Conservation (phyloP, 1,140 invertebrate genomes). For the Caenorhabditis briggsae region DNA sequence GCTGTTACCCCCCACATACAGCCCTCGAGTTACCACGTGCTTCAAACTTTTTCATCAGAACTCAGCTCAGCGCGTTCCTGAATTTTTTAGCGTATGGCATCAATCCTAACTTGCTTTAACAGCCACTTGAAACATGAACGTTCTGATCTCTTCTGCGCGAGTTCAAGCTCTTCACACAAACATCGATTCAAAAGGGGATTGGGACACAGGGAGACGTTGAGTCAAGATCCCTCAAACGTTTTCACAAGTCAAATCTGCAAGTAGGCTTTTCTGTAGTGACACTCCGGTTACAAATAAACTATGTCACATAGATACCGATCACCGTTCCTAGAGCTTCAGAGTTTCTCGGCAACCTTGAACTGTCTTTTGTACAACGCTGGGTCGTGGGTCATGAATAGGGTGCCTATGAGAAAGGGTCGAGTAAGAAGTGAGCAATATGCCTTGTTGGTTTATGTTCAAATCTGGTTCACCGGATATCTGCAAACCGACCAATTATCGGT, state of each 20-base stretch:
- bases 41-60: background rate
- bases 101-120: too few relatives aligned
- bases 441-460: background rate
- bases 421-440: too few relatives aligned
- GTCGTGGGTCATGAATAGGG: too few relatives aligned
- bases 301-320: slow-evolving; percentile 24
- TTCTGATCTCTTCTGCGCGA: too few relatives aligned
- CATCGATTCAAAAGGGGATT: background rate
- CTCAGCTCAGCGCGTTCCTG: too few relatives aligned
- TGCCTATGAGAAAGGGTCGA: too few relatives aligned
- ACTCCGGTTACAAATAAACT: background rate
- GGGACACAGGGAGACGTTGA: background rate
- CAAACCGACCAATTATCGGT: slow-evolving; percentile 10
- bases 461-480: slow-evolving; percentile 15
- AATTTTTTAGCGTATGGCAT: too few relatives aligned
- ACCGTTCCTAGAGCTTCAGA: background rate
- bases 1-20: background rate
- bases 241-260: slow-evolving; percentile 13
- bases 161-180: too few relatives aligned
- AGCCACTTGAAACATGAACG: too few relatives aligned
- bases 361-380: too few relatives aligned
- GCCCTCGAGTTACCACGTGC: background rate
- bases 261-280: background rate
- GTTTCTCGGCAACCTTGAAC: background rate
- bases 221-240: background rate